Evolutionary conservation across 2,113 vertebrate genomes (phyloP).

Genomic region (Ptilonorhynchus violaceus): DNA sequence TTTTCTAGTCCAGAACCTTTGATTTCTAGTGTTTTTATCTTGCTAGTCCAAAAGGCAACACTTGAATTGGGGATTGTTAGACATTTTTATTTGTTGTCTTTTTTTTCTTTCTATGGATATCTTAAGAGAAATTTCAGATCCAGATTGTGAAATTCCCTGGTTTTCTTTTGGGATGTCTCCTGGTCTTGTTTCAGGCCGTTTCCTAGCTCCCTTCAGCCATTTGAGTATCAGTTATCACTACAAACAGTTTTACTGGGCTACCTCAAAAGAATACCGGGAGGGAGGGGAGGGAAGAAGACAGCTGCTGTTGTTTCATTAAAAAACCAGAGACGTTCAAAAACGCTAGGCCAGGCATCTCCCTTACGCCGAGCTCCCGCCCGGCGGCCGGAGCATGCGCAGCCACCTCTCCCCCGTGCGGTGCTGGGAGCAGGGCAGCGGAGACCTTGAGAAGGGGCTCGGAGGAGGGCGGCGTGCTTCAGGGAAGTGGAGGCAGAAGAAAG

Average conservation of each 20-base stretch:
- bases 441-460: too few species aligned
- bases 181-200: not conserved
- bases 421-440: not conserved
- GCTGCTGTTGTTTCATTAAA: fast-evolving
- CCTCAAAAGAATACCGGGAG: not conserved
- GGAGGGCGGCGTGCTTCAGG: not conserved
- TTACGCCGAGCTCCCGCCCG: fast-evolving
- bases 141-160: not conserved
- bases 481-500: fast-evolving
- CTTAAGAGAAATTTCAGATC: not conserved
- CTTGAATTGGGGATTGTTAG: not conserved
- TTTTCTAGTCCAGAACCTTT: not conserved
- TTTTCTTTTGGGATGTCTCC: not conserved
- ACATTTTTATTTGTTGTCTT: not conserved
- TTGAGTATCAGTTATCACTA: not conserved
- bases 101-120: fast-evolving
- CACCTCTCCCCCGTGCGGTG: too few species aligned
- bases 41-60: not conserved
- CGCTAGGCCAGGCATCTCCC: fast-evolving
- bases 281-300: too few species aligned
- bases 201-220: not conserved
- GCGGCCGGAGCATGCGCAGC: not conserved
- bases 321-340: fast-evolving
- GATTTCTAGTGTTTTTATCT: not conserved
- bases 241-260: fast-evolving